Percentiles rank a stretch among this genome's conserved stretches.
Conservation (phyloP, 1,140 invertebrate genomes). For the Polyergus mexicanus region DNA sequence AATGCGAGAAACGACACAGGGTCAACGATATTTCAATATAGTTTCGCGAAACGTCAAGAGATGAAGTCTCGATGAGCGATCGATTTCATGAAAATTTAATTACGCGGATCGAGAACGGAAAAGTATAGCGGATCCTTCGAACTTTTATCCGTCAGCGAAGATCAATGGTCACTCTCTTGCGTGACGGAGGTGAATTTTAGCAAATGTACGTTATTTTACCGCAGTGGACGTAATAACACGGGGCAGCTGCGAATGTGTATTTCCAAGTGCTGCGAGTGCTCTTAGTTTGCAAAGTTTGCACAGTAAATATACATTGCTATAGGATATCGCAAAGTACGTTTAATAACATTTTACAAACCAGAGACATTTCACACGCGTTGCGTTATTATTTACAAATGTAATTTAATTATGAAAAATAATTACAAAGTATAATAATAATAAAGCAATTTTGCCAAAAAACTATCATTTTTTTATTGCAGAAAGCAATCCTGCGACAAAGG, state of each 20-base stretch:
- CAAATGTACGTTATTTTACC: conserved; percentile 53
- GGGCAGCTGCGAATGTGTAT: conserved; percentile 37
- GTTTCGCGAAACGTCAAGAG: conserved; percentile 8
- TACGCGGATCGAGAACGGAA: background rate
- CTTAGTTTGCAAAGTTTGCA: conserved; percentile 38
- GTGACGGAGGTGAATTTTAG: conserved; percentile 52
- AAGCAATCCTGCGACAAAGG: no score
- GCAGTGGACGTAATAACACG: conserved; percentile 36
- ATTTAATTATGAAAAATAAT: conserved; percentile 46
- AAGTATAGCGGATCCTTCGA: conserved; percentile 14
- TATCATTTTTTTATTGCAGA: background rate
- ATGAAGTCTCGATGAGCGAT: conserved; percentile 40
- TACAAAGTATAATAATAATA: background rate
- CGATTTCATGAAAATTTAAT: conserved; percentile 62
- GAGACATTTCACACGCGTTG: background rate
- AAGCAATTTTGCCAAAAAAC: background rate
- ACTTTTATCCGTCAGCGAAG: conserved; percentile 22
- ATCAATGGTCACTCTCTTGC: conserved; percentile 49
- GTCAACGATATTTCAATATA: conserved; percentile 39
- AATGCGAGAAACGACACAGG: conserved; percentile 17
- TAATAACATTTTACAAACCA: conserved; percentile 50
- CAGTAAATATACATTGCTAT: conserved; percentile 53
- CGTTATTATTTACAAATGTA: conserved; percentile 11
- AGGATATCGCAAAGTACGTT: conserved; percentile 36
- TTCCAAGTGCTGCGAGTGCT: conserved; percentile 36